phyloP scores from a whole-genome alignment of 2,888 invertebrate species.

The Cryptocheilus praepositus region DNA sequence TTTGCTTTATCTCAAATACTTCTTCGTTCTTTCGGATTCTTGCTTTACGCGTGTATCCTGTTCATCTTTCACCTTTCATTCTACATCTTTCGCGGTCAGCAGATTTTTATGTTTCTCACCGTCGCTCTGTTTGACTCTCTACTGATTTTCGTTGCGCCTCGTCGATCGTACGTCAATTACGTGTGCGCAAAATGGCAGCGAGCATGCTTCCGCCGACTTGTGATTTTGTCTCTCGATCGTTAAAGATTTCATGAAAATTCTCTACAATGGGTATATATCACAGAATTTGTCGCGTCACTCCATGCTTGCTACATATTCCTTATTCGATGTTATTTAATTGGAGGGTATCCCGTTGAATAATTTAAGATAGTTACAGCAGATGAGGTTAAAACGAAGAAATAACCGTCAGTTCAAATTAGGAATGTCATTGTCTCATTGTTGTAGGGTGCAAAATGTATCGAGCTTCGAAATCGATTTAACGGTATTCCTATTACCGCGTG shows the following conservation, averaged over 20 bases:
- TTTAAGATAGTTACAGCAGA: too few relatives aligned
- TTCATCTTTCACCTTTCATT: slow-evolving; percentile 17
- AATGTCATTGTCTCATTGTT: too few relatives aligned
- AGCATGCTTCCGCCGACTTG: too few relatives aligned
- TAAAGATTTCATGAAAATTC: slow-evolving; percentile 44
- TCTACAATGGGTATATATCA: not conserved
- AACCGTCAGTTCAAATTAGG: too few relatives aligned
- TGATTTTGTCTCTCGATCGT: slow-evolving; percentile 27
- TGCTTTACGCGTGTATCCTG: slow-evolving; percentile 44
- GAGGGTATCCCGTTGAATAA: too few relatives aligned
- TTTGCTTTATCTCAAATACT: slow-evolving; percentile 54
- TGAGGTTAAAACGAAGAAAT: too few relatives aligned
- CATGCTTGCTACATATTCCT: too few relatives aligned
- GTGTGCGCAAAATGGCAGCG: slow-evolving; percentile 43
- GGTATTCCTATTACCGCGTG: too few relatives aligned
- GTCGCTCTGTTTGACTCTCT: slow-evolving; percentile 22
- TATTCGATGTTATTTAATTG: too few relatives aligned
- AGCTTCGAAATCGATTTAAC: too few relatives aligned
- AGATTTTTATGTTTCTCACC: slow-evolving; percentile 32
- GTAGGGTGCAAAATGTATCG: too few relatives aligned
- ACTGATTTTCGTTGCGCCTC: slow-evolving; percentile 58
- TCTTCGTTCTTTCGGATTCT: slow-evolving; percentile 29
- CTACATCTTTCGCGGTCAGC: slow-evolving; percentile 17
- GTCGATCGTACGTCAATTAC: slow-evolving; percentile 54
- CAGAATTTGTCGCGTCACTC: too few relatives aligned